Conservation (phyloP, 2,797 vertebrate genomes). For the Dallia pectoralis region DNA sequence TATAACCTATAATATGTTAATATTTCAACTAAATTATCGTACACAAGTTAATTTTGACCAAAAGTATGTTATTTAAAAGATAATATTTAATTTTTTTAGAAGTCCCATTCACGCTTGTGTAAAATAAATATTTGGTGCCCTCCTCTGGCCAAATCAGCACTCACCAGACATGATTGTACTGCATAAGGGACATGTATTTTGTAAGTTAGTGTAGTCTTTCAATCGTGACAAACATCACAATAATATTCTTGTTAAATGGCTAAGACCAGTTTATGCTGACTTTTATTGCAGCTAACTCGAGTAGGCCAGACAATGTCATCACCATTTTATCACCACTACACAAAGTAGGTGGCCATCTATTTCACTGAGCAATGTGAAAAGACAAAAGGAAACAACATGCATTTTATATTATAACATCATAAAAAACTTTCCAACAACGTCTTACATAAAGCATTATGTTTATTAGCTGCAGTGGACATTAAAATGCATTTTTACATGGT, state of each 20-base stretch:
- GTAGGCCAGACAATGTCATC: neutral
- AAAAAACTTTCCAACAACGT: constrained; percentile 12
- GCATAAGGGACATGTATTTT: neutral
- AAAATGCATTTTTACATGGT: constrained; percentile 41
- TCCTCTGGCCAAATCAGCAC: constrained; percentile 20
- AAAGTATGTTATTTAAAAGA: neutral
- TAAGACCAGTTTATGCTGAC: neutral
- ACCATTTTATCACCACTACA: neutral
- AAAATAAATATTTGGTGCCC: constrained; percentile 29
- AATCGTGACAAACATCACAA: neutral
- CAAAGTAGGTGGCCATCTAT: neutral
- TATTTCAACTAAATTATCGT: neutral
- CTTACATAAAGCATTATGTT: constrained; percentile 32
- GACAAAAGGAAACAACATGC: neutral
- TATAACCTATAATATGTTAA: neutral
- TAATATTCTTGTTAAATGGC: neutral
- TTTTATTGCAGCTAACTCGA: neutral
- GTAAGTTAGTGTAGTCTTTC: neutral
- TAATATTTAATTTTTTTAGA: neutral
- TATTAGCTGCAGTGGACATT: constrained; percentile 37
- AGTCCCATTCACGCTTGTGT: neutral
- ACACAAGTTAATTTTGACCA: neutral
- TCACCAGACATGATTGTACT: neutral
- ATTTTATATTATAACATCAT: neutral
- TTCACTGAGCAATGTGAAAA: neutral